Base-by-base conservation (phyloP, 1,140 invertebrate genomes). In the Tigriopus japonicus region DNA sequence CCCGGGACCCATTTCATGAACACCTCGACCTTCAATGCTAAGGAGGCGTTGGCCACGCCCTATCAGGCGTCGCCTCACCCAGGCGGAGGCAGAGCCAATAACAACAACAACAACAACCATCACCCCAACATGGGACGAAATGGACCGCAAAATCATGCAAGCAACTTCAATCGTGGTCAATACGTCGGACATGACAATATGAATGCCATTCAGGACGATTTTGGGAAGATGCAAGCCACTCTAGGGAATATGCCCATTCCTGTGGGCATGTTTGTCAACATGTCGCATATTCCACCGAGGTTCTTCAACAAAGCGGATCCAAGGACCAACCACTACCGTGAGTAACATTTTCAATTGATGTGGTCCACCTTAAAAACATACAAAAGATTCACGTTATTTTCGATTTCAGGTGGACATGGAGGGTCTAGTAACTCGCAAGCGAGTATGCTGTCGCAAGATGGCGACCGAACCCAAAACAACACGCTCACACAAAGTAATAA, bases 1-100 rank as follows among this genome's bases (percentile, higher is more conserved):
- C 92, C 93, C 1, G 94, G 92, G 1, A 88, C 87, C 1, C 88
- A 95, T 68, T 97, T 96, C 67, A 96, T 96, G 92, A 87, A 86
- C 14, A 94, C 87, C 17, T 86, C 87, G 10, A 91, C 92, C 79
- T 96, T 87, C 69, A 86, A 92, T 71, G 88, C 72, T 6, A 54
- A 87, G 58, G 87, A 49, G 21, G 45, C 28, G 3, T 35, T 35
- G 9, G 28, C 28, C 28, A 35, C 28, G 3, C 28, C 28, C 3
- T 35, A 5, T 9, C 28, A 35, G 9, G n/a, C 45, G n/a, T 49
- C 45, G 10, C 6, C 21, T 12, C 45, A 21, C 12, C 45, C 45
- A 15, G n/a, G 45, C 3, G 45, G 21, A 49, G n/a, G n/a, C 10
- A 17, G n/a, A 49, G 21, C 45, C n/a, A 49, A 49, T 17, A 49